Base-by-base conservation (phyloP, 2,113 vertebrate species). In the Tinamus guttatus region DNA sequence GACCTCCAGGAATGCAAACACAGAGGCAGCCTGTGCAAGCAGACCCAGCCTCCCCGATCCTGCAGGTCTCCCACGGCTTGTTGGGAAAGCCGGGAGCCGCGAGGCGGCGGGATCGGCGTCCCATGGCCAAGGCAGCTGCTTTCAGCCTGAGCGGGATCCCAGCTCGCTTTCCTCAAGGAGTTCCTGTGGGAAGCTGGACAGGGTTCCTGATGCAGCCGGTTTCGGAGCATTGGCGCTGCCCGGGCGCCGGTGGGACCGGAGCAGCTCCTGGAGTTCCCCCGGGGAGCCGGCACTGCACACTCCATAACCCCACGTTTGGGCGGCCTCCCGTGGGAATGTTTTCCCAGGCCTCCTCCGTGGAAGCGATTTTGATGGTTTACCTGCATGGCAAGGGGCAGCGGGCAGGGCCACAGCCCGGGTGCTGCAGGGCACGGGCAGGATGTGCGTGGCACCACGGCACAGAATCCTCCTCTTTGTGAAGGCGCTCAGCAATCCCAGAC, bases 61-160 rank as follows among this genome's bases (percentile, higher is more conserved):
- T 9, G 47, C 20, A 20, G 47, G 21, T 49, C 47, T 49, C 47
- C 47, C 47, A 22, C 45, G 45, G 45, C 45, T 40, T 15, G 5
- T 40, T 51, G 68, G 68, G 34, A 67, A 81, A 51, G 15, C 7
- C 4, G 21, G 19, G 20, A 19, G 45, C 4, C 17, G 62, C 34
- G 15, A 62, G 59, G 65, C 38, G 11, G 28, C 58, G 30, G 9
- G 30, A 28, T 3, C 27, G 60, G 25, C 49, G 11, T 13, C 45
- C 13, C 6, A 1, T 0, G 1, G 20, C 28, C 28, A 56, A 56
- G 54, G 28, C 12, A 0, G 7, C 49, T 65, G 27, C 41, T 65
- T 38, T 22, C 83, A n/a, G 12, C 13, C 28, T 19, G 17, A 36
- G 34, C 4, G 40, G 5, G 52, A 41, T 63, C 77, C 56, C 27